These are phyloP conservation scores for Caenorhabditis wallacei DNA, from an alignment of 2,888 invertebrate genomes.

Conservation along the genomic window DNA sequence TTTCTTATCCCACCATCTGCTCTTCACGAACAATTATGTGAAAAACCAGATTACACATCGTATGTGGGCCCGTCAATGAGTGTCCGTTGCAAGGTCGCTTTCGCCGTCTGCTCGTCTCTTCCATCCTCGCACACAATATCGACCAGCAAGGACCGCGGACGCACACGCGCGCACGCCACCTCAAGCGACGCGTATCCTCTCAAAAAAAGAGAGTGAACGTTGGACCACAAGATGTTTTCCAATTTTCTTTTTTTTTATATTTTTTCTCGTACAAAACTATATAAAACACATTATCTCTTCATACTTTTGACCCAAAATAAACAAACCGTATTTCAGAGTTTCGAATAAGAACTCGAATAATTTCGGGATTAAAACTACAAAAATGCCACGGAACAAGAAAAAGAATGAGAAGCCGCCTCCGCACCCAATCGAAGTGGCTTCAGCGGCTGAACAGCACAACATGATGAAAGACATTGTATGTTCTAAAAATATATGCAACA, in stretches of 20 bases:
- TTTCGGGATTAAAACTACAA: background rate
- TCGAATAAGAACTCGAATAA: background rate
- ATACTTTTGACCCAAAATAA: background rate
- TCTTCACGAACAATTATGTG: constrained; percentile 18
- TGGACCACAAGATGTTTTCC: background rate
- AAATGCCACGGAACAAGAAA: constrained; percentile 5
- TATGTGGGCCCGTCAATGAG: constrained; percentile 11
- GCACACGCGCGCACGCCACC: constrained; percentile 38
- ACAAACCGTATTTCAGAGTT: background rate
- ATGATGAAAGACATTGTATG: background rate
- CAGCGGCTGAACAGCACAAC: background rate
- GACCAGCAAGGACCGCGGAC: constrained; percentile 35
- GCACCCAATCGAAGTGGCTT: constrained; percentile 10
- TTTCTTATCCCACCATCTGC: constrained; percentile 16
- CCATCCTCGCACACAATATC: constrained; percentile 11
- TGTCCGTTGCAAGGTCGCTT: constrained; percentile 33
- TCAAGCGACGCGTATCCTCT: constrained; percentile 32
- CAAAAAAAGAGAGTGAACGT: constrained; percentile 18
- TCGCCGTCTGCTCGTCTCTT: constrained; percentile 44
- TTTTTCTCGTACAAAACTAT: background rate
- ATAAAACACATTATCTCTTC: background rate
- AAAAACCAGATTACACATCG: constrained; percentile 27
- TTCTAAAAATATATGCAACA: background rate
- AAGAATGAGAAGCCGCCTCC: background rate
- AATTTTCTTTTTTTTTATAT: background rate